Evolutionary conservation across 1,140 invertebrate genomes (phyloP), one percentile per base, ranked within the genome.

Genomic region (Drosophila tsacasi): DNA sequence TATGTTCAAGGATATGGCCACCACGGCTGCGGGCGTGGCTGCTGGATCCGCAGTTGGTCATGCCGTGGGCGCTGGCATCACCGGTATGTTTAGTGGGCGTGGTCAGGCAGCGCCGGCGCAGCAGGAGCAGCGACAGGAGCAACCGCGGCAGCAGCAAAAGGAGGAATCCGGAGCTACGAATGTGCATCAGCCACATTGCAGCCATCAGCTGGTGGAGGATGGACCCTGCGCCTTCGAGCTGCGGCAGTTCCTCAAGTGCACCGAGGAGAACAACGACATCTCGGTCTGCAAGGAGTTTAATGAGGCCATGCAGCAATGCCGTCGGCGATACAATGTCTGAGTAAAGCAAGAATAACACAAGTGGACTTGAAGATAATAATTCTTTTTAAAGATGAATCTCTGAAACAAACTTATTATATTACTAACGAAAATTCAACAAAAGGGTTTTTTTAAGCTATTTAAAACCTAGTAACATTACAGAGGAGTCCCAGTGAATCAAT

Each of bases 271-370:
- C 81, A 94, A 94, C 44, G 97, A 98, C 92, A 93, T 98, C 1
- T 94, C 95, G 4, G 94, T 98, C 1, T 98, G 98, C 84, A 96
- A 97, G 76, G 97, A 97, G 44, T 98, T 98, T 92, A 98, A 98
- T 93, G 97, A 98, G 93, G 97, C 97, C 49, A 94, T 98, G 68
- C 96, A 97, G 78, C 96, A 97, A 91, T 98, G 98, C 95, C 97
- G 97, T 93, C 62, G 82, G 7, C 75, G 74, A 19, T 87, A 91
- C 13, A 87, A 89, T 69, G 17, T 86, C 13, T 91, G 67, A 71
- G 42, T 12, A 4, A 3, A 30, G 17, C 10, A 7, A 13, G 13
- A 3, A 21, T 7, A 39, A 39, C 27, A 21, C 40, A 30, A 23
- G 12, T 37, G 3, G 25, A 42, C 5, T 10, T 10, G 1, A 1